These are phyloP conservation scores for Berghia stephanieae DNA, from an alignment of 1,140 invertebrate species.

Conservation along the genomic window DNA sequence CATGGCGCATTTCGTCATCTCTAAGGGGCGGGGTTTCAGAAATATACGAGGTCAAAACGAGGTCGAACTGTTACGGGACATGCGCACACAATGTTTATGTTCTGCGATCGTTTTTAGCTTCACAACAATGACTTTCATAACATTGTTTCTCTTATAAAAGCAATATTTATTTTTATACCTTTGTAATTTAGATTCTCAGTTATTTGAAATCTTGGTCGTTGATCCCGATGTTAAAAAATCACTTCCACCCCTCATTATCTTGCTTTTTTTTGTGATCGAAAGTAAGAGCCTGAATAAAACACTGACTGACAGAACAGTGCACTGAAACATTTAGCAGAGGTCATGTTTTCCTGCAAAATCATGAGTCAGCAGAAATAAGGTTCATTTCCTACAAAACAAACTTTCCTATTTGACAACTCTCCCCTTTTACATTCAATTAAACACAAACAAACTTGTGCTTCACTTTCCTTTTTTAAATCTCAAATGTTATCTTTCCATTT, in stretches of 20 bases:
- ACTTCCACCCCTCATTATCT: neutral
- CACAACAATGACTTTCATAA: too few species aligned
- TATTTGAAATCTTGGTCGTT: neutral
- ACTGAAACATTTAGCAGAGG: too few species aligned
- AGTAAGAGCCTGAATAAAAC: neutral
- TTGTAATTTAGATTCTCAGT: neutral
- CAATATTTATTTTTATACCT: neutral
- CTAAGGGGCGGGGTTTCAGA: slow-evolving; percentile 9
- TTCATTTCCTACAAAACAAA: neutral
- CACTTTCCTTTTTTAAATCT: neutral
- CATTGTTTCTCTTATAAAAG: too few species aligned
- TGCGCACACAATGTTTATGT: neutral
- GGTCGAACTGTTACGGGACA: slow-evolving; percentile 17
- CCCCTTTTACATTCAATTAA: too few species aligned
- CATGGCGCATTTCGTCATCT: slow-evolving; percentile 32
- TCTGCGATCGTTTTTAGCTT: too few species aligned
- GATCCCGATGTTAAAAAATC: neutral
- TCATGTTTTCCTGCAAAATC: slow-evolving; percentile 16
- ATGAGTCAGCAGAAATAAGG: slow-evolving; percentile 8
- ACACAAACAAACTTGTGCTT: too few species aligned
- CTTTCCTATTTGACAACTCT: neutral
- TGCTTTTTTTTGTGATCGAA: neutral
- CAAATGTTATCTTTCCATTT: neutral
- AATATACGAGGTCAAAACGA: neutral
- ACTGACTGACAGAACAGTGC: too few species aligned